phyloP scores from a whole-genome alignment of 1,140 invertebrate species.

The Zophobas atratus region DNA sequence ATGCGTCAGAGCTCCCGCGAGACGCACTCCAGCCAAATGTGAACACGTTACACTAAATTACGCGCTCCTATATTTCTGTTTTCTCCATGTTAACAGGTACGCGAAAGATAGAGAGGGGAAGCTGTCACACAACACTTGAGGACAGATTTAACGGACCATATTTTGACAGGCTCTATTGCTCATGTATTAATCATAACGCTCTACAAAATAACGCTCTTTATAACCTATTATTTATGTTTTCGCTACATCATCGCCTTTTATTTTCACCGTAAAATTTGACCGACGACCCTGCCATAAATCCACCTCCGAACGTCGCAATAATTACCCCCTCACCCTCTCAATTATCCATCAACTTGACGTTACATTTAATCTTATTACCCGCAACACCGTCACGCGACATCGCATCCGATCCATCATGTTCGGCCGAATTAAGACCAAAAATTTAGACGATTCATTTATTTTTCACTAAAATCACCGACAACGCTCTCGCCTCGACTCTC shows the following conservation, averaged over 20 bases:
- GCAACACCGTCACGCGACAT: conserved; percentile 5
- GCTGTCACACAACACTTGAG: conserved; percentile 47
- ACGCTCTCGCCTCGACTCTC: background rate
- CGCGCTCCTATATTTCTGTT: conserved; percentile 47
- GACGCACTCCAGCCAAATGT: conserved; percentile 48
- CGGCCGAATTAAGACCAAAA: conserved; percentile 4
- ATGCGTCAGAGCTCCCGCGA: conserved; percentile 47
- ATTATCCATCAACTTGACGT: conserved; percentile 34
- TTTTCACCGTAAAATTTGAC: conserved; percentile 21
- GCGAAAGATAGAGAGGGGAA: conserved; percentile 28
- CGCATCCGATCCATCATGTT: conserved; percentile 37
- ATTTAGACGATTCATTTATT: conserved; percentile 15
- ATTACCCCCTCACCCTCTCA: conserved; percentile 23
- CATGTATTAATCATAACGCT: conserved; percentile 49
- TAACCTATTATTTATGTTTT: conserved; percentile 44
- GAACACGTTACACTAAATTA: conserved; percentile 53
- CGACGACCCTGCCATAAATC: conserved; percentile 20
- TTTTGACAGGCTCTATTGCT: conserved; percentile 50
- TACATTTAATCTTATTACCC: conserved; percentile 29
- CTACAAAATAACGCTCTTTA: conserved; percentile 37
- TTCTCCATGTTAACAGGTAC: conserved; percentile 44
- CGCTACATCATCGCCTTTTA: conserved; percentile 23
- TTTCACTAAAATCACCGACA: conserved; percentile 7
- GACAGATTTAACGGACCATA: conserved; percentile 49
- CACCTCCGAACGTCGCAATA: conserved; percentile 27